Percentiles rank a stretch among this genome's conserved stretches.
Conservation (phyloP, 2,113 vertebrate genomes). For the Hemibagrus wyckioides region DNA sequence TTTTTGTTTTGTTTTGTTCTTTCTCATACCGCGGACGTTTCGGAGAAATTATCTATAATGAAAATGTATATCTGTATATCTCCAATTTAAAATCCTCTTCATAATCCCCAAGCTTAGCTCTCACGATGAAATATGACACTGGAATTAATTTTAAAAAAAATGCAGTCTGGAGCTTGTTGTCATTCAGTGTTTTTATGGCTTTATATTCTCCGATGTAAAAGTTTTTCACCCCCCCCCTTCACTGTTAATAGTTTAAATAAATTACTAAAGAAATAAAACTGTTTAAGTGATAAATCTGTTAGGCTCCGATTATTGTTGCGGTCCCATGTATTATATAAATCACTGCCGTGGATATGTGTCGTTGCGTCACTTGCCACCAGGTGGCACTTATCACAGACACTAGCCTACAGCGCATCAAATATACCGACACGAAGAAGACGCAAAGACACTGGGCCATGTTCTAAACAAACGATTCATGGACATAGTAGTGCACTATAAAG, state of each 20-base stretch:
- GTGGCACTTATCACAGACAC: neutral
- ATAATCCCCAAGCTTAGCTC: too few relatives aligned
- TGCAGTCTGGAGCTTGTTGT: neutral
- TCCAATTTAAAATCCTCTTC: neutral
- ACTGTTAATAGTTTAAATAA: too few relatives aligned
- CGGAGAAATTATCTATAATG: too few relatives aligned
- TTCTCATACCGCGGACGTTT: too few relatives aligned
- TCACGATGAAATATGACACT: too few relatives aligned
- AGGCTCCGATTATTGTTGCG: too few relatives aligned
- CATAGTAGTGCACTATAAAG: neutral
- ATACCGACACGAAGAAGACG: neutral
- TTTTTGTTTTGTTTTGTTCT: neutral
- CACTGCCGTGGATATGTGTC: neutral
- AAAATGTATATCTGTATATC: too few relatives aligned
- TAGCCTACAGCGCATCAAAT: neutral
- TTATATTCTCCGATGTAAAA: neutral
- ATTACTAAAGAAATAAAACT: too few relatives aligned
- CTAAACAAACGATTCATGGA: neutral
- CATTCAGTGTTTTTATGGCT: neutral
- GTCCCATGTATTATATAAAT: too few relatives aligned
- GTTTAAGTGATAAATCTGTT: too few relatives aligned
- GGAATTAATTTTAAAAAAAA: neutral
- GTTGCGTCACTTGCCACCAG: neutral
- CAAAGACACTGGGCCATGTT: neutral
- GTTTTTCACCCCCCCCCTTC: neutral